Conservation (phyloP, 2,113 vertebrate species). For the Felis catus region DNA sequence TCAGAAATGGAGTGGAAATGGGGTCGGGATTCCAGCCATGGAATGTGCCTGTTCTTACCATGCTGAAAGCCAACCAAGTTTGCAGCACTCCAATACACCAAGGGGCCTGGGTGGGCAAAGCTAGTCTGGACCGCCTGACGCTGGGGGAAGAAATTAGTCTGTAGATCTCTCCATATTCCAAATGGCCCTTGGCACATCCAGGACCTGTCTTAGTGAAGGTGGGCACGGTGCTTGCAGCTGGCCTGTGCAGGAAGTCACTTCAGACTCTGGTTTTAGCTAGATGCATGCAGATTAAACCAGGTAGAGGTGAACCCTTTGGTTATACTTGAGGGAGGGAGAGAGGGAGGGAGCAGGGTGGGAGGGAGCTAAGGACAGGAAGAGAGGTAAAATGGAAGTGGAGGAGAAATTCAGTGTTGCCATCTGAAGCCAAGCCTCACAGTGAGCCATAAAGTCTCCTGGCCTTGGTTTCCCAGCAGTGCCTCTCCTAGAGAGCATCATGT, state of each 20-base stretch:
- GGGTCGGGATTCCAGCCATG: not conserved
- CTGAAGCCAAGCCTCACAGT: not conserved
- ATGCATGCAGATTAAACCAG: not conserved
- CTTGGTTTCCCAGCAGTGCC: not conserved
- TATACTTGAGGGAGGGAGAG: not conserved
- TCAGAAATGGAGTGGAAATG: not conserved
- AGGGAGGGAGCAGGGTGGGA: not conserved
- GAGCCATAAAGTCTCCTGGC: not conserved
- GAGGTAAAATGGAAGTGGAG: no score
- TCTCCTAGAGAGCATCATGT: no score
- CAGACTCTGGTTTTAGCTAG: not conserved
- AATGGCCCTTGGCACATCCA: no score
- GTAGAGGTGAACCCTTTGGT: not conserved
- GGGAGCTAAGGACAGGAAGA: not conserved
- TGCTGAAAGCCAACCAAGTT: not conserved
- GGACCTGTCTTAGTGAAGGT: not conserved
- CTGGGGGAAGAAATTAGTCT: not conserved
- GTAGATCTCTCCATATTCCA: not conserved
- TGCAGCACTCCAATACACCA: not conserved
- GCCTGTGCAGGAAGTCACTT: not conserved
- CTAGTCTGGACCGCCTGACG: not conserved
- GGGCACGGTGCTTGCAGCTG: fast-evolving
- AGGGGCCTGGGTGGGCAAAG: not conserved
- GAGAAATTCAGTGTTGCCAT: not conserved
- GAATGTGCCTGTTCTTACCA: not conserved